Evolutionary conservation across 2,113 vertebrate species (phyloP), one percentile per base, ranked within the genome.

Genomic region (Clarias magur): DNA sequence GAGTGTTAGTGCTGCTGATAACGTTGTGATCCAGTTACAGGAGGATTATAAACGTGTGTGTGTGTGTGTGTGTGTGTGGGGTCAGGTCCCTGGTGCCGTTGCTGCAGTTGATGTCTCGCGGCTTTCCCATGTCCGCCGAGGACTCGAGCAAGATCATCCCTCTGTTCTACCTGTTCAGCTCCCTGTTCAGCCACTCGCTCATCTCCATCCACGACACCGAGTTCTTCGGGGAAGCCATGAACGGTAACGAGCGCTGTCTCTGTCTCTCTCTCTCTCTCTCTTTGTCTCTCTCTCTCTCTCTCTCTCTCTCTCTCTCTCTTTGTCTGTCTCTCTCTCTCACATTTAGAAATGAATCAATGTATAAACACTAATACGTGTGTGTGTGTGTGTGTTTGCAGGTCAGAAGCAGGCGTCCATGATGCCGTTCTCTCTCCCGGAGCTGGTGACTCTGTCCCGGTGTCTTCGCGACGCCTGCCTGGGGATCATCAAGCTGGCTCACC

Each of bases 171-270:
- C 97, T 99, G 91, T 99, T 99, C 92, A 99, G 98, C 92, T 99
- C 98, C 63, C 95, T 99, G 88, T 99, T 99, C 93, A 98, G 98
- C 90, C 98, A 99, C 92, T 99, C 98, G 0, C 97, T 99, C 27
- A 98, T 99, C 93, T 99, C 98, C 7, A 97, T 99, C 90, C 98
- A 99, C 3, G 98, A 99, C 92, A 99, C 97, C 8, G 98, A 99
- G 89, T 99, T 99, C 93, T 99, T 99, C 42, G 98, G 97, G 15
- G 96, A 96, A 76, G 95, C 97, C 86, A 94, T 96, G 88, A 97
- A 98, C 95, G 97, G 98, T 98, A 93, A 90, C 11, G 6, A 48
- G 48, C 48, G 48, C 48, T 48, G 6, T 8, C 48, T 48, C 48
- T 48, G 48, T 48, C 48, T 48, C 7, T 38, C 48, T 42, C 7